These are phyloP conservation scores for Centroberyx gerrardi DNA, from an alignment of 2,797 vertebrate genomes.

Conservation along the genomic window DNA sequence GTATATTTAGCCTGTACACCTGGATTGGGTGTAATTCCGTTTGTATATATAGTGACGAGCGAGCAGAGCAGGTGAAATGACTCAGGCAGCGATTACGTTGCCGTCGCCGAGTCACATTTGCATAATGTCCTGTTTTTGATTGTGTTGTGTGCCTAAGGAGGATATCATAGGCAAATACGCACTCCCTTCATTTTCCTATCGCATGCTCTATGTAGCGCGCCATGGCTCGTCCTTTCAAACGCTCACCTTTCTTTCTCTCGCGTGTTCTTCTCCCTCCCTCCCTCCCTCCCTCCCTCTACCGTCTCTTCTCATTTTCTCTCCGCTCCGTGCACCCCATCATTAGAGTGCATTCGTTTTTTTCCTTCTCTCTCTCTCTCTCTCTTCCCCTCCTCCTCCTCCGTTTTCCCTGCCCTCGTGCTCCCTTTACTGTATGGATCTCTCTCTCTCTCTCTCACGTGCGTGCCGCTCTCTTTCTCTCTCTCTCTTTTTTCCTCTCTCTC, in stretches of 20 bases:
- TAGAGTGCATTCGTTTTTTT: constrained; percentile 43
- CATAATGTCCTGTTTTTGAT: constrained; percentile 77
- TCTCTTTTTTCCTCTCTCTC: constrained; percentile 65
- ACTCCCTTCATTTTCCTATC: constrained; percentile 63
- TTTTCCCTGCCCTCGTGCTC: constrained; percentile 55
- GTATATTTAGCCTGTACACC: constrained; percentile 83
- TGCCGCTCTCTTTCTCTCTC: background rate
- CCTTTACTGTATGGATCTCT: constrained; percentile 72
- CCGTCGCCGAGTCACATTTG: constrained; percentile 57
- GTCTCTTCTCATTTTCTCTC: constrained; percentile 64
- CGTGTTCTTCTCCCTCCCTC: constrained; percentile 14
- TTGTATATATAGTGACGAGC: constrained; percentile 57
- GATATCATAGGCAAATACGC: constrained; percentile 72
- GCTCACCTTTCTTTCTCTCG: constrained; percentile 49
- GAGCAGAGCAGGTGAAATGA: constrained; percentile 70
- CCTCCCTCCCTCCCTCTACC: constrained; percentile 27
- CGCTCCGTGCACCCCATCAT: constrained; percentile 67
- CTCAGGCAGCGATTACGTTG: constrained; percentile 70
- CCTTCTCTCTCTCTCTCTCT: constrained; percentile 10
- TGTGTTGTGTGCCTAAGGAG: constrained; percentile 61
- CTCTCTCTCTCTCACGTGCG: constrained; percentile 64
- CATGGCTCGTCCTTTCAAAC: constrained; percentile 56
- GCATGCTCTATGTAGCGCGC: constrained; percentile 53
- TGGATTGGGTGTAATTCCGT: constrained; percentile 72
- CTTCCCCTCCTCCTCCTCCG: constrained; percentile 40